These are phyloP conservation scores for Cephus nigrinus DNA, from an alignment of 2,888 invertebrate species.

Conservation along the genomic window DNA sequence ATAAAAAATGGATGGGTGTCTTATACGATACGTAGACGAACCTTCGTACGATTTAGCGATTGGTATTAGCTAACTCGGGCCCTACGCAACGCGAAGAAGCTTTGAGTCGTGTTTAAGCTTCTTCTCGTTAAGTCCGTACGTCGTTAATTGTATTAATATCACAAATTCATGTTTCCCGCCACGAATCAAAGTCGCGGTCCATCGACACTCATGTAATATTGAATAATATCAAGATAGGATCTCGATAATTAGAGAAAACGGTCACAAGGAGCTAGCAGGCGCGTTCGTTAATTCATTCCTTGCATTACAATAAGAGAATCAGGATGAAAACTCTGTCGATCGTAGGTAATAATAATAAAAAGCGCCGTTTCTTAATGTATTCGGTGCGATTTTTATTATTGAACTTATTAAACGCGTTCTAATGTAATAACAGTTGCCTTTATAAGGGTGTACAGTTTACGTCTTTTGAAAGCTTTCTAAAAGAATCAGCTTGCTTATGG, in stretches of 20 bases:
- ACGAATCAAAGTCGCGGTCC: not conserved
- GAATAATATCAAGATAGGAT: not conserved
- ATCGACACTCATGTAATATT: not conserved
- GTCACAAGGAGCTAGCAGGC: not conserved
- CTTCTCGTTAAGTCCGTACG: not conserved
- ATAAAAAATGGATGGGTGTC: slow-evolving; percentile 32
- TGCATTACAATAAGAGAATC: not conserved
- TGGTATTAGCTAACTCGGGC: not conserved
- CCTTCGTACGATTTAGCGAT: not conserved
- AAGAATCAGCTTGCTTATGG: not conserved
- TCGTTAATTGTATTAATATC: slow-evolving; percentile 4
- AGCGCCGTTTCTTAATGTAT: not conserved
- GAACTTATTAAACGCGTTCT: not conserved
- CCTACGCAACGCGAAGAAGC: not conserved
- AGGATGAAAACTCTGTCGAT: not conserved
- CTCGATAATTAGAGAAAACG: not conserved
- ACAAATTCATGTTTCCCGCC: slow-evolving; percentile 4
- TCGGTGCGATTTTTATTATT: not conserved
- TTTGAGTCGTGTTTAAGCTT: not conserved
- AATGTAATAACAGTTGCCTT: not conserved
- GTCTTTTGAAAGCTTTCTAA: not conserved
- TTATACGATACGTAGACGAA: not conserved
- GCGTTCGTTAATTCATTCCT: not conserved
- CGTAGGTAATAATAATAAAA: not conserved
- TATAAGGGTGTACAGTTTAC: not conserved